Evolutionary conservation across 2,797 vertebrate species (phyloP).

Genomic region (Hydrocynus forskahlii): DNA sequence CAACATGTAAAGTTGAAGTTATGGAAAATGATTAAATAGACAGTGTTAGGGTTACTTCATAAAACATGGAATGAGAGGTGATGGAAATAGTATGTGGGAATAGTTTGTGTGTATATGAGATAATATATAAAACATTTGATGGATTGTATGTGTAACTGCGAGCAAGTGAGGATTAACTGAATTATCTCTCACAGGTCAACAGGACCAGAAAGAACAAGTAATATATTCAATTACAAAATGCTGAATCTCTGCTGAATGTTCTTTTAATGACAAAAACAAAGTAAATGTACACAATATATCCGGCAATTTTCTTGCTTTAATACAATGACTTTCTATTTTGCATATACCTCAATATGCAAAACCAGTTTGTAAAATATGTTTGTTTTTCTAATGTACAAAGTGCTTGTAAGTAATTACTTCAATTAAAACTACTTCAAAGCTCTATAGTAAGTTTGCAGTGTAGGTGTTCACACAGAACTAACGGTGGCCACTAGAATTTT

Average conservation of each 20-base stretch:
- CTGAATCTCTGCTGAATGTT: background rate
- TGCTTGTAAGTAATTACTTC: slow-evolving; percentile 25
- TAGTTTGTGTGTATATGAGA: background rate
- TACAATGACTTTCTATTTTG: background rate
- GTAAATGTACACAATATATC: background rate
- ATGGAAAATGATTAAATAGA: background rate
- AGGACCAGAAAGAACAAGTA: background rate
- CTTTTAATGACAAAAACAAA: background rate
- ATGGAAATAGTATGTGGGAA: background rate
- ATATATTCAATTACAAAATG: slow-evolving; percentile 2
- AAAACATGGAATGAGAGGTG: background rate
- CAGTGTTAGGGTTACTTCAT: background rate
- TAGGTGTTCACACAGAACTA: slow-evolving; percentile 20
- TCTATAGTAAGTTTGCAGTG: slow-evolving; percentile 2
- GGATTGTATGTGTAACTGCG: background rate
- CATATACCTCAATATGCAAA: slow-evolving; percentile 1
- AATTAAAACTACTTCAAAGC: slow-evolving; percentile 18
- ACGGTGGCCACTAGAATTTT: slow-evolving; percentile 6
- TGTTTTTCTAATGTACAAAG: slow-evolving; percentile 24
- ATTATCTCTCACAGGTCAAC: background rate
- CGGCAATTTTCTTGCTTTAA: background rate
- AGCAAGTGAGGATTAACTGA: background rate
- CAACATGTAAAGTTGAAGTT: background rate
- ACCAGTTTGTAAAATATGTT: slow-evolving; percentile 11
- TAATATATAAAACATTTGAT: background rate